Conservation (phyloP, 2,113 vertebrate genomes). For the Eptesicus fuscus region DNA sequence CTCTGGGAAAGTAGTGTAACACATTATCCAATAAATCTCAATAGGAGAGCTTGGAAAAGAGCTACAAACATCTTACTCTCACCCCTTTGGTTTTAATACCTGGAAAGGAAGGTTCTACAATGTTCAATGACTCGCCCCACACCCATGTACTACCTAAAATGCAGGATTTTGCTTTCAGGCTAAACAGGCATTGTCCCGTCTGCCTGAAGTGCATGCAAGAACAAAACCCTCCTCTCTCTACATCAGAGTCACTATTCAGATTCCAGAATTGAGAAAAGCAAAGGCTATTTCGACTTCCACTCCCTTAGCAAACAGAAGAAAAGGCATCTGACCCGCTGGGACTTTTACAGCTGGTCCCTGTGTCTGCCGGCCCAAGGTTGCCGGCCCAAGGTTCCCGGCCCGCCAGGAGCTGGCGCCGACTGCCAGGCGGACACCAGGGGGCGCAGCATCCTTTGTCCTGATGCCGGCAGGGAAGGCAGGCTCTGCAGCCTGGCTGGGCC, state of each 20-base stretch:
- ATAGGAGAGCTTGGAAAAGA: neutral
- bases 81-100: neutral
- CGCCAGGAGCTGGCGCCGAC: neutral
- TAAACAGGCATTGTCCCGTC: slow-evolving; percentile 2
- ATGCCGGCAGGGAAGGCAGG: neutral
- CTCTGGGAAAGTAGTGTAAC: neutral
- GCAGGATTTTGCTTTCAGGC: neutral
- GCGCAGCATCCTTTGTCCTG: slow-evolving; percentile 75
- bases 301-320: slow-evolving; percentile 37
- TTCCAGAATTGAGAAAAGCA: slow-evolving; percentile 28
- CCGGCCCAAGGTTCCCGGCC: neutral
- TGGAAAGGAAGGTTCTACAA: neutral
- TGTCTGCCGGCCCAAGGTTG: fast-evolving
- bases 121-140: neutral
- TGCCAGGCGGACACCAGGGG: slow-evolving; percentile 61
- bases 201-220: neutral
- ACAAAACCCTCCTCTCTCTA: neutral
- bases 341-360: neutral
- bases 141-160: neutral
- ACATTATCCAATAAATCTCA: neutral
- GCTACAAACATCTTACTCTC: neutral
- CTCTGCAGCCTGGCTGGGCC: slow-evolving; percentile 43
- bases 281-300: slow-evolving; percentile 31
- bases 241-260: slow-evolving; percentile 18
- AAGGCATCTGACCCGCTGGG: neutral